Conservation (phyloP, 1,140 invertebrate species). For the Medauroidea extradentata region DNA sequence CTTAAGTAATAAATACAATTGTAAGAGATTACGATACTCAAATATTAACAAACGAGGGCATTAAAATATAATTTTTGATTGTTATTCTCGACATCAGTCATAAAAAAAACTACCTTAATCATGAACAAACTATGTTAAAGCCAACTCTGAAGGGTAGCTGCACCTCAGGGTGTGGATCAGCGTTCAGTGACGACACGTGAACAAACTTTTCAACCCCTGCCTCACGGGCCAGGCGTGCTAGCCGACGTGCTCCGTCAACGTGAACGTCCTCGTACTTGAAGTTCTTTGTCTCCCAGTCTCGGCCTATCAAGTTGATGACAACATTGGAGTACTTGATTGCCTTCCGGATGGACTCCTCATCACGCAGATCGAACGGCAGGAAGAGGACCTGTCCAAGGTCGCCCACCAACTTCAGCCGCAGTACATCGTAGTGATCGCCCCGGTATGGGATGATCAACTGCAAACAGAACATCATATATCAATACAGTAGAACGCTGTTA, state of each 20-base stretch:
- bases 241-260: constrained; percentile 62
- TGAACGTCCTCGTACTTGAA: constrained; percentile 79
- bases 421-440: constrained; percentile 74
- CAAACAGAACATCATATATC: constrained; percentile 35
- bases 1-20: too few species aligned
- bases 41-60: too few species aligned
- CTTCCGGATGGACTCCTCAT: constrained; percentile 85
- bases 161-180: constrained; percentile 56
- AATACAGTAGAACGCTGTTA: neutral
- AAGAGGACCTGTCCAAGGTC: constrained; percentile 96
- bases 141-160: too few species aligned
- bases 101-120: too few species aligned
- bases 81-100: too few species aligned
- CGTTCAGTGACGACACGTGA: constrained; percentile 78
- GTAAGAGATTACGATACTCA: too few species aligned
- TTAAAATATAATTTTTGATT: too few species aligned
- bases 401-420: constrained; percentile 75
- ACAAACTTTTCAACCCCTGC: constrained; percentile 78
- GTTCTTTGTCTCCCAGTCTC: constrained; percentile 88
- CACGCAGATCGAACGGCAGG: constrained; percentile 76
- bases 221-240: constrained; percentile 72
- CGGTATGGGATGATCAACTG: constrained; percentile 91
- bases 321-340: constrained; percentile 94
- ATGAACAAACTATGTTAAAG: too few species aligned
- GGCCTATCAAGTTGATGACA: constrained; percentile 92